These are phyloP conservation scores for Mimachlamys varia DNA, from an alignment of 2,888 invertebrate genomes.

Conservation along the genomic window DNA sequence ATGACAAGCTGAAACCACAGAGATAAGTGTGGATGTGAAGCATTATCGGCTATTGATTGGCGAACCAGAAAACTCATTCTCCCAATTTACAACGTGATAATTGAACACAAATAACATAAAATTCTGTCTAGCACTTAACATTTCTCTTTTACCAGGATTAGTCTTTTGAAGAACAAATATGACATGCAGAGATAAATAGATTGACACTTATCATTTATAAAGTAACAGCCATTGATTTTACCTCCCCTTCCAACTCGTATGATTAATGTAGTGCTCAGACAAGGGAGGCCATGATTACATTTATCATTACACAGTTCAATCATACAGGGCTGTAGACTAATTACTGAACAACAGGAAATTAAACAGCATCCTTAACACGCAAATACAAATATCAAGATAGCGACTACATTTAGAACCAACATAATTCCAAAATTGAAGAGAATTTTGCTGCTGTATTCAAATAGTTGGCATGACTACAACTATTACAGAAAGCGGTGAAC, in stretches of 20 bases:
- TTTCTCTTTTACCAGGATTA: background rate
- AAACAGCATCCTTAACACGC: background rate
- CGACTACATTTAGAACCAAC: background rate
- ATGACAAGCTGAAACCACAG: background rate
- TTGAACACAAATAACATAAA: background rate
- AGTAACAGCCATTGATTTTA: background rate
- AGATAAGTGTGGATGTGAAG: too few relatives aligned
- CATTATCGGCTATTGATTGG: background rate
- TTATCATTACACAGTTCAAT: background rate
- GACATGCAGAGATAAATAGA: background rate
- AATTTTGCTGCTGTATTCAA: background rate
- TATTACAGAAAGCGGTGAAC: background rate
- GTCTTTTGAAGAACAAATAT: background rate
- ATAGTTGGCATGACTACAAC: background rate
- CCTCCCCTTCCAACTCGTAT: background rate
- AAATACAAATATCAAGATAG: background rate
- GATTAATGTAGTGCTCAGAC: background rate
- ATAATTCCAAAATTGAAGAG: background rate
- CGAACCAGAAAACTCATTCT: background rate
- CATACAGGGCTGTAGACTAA: background rate
- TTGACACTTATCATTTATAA: background rate
- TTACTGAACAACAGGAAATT: background rate
- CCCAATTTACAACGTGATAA: background rate
- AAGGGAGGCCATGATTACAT: background rate
- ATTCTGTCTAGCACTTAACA: background rate